These are phyloP conservation scores for Odontamblyopus rebecca DNA, from an alignment of 2,797 vertebrate genomes.

Conservation along the genomic window DNA sequence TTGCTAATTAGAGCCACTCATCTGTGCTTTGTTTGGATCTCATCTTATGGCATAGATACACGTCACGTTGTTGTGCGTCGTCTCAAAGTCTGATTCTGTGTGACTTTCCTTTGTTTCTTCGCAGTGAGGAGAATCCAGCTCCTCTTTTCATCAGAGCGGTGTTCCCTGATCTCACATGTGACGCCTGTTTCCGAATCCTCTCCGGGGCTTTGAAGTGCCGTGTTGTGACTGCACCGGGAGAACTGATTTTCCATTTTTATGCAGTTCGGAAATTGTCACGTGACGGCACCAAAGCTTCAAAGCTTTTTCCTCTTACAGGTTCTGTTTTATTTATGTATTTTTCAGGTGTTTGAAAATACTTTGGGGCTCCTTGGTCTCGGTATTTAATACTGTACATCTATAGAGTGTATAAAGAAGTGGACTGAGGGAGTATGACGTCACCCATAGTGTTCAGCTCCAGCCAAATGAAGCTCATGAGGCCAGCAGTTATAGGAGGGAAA, in stretches of 20 bases:
- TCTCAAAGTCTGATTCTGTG: slow-evolving; percentile 45
- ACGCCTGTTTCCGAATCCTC: slow-evolving; percentile 55
- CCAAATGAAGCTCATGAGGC: too few species aligned
- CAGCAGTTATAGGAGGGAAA: too few species aligned
- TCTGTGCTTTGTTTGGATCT: not conserved
- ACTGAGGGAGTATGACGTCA: too few species aligned
- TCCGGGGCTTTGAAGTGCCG: slow-evolving; percentile 58
- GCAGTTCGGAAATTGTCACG: slow-evolving; percentile 41
- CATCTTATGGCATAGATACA: not conserved
- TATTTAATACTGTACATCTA: not conserved
- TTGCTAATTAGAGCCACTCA: too few species aligned
- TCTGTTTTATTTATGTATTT: not conserved
- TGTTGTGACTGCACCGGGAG: slow-evolving; percentile 47
- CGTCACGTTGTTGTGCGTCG: slow-evolving; percentile 3
- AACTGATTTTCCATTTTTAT: slow-evolving; percentile 49
- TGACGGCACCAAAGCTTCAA: slow-evolving; percentile 48
- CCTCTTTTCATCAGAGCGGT: slow-evolving; percentile 52
- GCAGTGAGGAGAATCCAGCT: slow-evolving; percentile 33
- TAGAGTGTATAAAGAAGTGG: too few species aligned
- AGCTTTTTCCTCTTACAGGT: not conserved
- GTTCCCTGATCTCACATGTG: slow-evolving; percentile 54
- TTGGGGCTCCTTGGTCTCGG: not conserved
- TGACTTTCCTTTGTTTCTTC: slow-evolving; percentile 50
- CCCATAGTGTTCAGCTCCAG: too few species aligned
- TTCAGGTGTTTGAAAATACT: not conserved